Percentiles rank a stretch among this genome's conserved stretches.
Evolutionary conservation across 2,113 vertebrate genomes (phyloP).

Genomic region (Lasiurus cinereus): DNA sequence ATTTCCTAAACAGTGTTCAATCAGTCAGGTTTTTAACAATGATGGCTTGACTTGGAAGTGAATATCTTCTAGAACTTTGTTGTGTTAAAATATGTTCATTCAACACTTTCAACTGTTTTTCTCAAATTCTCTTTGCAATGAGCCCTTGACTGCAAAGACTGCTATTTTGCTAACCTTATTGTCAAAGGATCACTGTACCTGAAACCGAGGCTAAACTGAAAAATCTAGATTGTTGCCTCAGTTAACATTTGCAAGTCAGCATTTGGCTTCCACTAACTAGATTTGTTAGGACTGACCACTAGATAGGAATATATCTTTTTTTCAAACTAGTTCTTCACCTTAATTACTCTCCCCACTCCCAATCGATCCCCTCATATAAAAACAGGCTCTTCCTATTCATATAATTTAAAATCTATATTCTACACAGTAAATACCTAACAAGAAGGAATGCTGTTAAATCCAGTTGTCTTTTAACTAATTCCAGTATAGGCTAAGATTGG

Average conservation of each 20-base stretch:
- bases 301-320: constrained; percentile 11
- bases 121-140: not conserved
- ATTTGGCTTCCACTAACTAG: constrained; percentile 39
- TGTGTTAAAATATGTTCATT: not conserved
- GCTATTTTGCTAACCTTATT: constrained; percentile 25
- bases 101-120: constrained; percentile 47
- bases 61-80: not conserved
- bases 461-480: constrained; percentile 53
- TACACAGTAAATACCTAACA: constrained; percentile 1
- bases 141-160: not conserved
- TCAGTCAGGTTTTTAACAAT: constrained; percentile 17
- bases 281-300: not conserved
- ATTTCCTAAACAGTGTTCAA: constrained; percentile 21
- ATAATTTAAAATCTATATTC: constrained; percentile 14
- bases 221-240: constrained; percentile 33
- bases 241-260: constrained; percentile 39
- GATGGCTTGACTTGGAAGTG: not conserved
- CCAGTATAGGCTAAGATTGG: constrained; percentile 15
- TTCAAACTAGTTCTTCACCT: not conserved
- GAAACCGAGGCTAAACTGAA: not conserved
- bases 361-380: constrained; percentile 21
- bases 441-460: not conserved
- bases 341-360: constrained; percentile 2
- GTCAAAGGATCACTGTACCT: not conserved
- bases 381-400: constrained; percentile 10